Conservation (phyloP, 2,888 invertebrate genomes). For the Magallana nippona region DNA sequence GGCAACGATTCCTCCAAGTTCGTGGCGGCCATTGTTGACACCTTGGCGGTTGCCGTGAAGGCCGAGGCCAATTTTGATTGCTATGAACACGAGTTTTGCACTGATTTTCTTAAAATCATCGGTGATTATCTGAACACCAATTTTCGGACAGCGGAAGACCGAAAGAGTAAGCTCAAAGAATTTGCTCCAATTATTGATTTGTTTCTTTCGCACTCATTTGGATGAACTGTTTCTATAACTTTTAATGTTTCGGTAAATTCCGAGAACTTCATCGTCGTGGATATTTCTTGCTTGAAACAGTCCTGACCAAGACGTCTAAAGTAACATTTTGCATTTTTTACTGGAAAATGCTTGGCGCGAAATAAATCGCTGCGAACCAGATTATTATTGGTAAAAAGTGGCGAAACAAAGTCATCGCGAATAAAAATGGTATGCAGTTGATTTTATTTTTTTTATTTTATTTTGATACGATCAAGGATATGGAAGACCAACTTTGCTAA, state of each 20-base stretch:
- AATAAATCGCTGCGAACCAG: too few species aligned
- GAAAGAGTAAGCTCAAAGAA: neutral
- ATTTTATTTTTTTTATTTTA: too few species aligned
- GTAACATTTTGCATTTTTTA: too few species aligned
- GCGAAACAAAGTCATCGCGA: too few species aligned
- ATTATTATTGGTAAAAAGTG: too few species aligned
- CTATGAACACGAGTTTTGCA: neutral
- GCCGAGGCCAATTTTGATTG: neutral
- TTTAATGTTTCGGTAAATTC: neutral
- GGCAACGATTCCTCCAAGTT: neutral
- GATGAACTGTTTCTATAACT: neutral
- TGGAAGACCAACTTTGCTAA: too few species aligned
- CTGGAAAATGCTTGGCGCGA: too few species aligned
- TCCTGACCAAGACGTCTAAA: too few species aligned
- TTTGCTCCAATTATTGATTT: neutral
- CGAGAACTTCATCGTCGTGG: neutral
- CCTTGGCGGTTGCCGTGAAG: neutral
- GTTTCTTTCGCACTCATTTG: neutral
- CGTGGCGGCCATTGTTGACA: slow-evolving; percentile 13
- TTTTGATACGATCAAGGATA: too few species aligned
- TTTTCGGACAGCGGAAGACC: neutral
- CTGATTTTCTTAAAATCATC: neutral
- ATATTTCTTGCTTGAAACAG: too few species aligned
- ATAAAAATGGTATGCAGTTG: too few species aligned
- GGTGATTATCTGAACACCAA: slow-evolving; percentile 8